phyloP scores from a whole-genome alignment of 2,797 vertebrate species.

The Poliocrania exsul region DNA sequence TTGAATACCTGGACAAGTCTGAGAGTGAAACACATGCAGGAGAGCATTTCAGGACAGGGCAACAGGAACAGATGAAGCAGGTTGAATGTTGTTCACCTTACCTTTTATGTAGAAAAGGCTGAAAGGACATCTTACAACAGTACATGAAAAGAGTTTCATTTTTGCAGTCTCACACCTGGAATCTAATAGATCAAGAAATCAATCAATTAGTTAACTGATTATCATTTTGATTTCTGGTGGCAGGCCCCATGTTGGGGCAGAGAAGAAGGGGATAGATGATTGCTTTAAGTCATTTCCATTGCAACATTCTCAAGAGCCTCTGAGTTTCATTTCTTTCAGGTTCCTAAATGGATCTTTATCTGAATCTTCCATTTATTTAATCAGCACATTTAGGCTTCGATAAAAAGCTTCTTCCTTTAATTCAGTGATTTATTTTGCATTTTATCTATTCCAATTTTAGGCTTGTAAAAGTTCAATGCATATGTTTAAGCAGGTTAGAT shows the following conservation, averaged over 20 bases:
- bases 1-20: background rate
- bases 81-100: background rate
- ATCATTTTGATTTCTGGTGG: background rate
- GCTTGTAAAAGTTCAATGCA: background rate
- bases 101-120: background rate
- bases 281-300: background rate
- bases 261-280: background rate
- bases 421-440: background rate
- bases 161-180: background rate
- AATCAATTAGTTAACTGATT: background rate
- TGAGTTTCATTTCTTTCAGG: background rate
- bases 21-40: background rate
- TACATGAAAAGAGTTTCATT: background rate
- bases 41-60: background rate
- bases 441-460: background rate
- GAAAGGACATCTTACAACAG: background rate
- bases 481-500: background rate
- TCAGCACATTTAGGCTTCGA: background rate
- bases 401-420: background rate
- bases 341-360: background rate
- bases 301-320: background rate
- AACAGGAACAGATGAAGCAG: background rate
- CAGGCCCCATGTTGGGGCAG: background rate
- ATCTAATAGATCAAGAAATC: background rate
- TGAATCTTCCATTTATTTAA: background rate